Conservation (phyloP, 2,113 vertebrate species). For the Syngnathus scovelli region DNA sequence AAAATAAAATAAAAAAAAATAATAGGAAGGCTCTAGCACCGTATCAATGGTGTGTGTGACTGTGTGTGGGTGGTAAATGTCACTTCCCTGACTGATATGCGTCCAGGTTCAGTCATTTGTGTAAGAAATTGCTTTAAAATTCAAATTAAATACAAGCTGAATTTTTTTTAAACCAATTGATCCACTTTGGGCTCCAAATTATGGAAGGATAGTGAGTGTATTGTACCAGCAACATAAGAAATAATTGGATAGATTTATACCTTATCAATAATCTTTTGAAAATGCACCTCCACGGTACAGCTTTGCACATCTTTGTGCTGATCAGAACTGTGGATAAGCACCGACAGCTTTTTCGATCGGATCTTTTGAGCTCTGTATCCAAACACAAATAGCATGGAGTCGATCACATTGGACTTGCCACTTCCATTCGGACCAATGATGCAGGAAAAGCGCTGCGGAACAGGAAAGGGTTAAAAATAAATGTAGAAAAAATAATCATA, state of each 20-base stretch:
- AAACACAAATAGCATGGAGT: conserved; percentile 99
- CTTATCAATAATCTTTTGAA: conserved; percentile 98
- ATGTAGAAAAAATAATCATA: conserved; percentile 4
- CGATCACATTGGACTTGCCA: conserved; percentile 97
- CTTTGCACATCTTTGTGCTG: conserved; percentile 84
- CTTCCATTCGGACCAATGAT: conserved; percentile 98
- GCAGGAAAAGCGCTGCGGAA: conserved; percentile 89
- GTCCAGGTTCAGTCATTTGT: conserved; percentile 30
- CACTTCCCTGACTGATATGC: conserved; percentile 43
- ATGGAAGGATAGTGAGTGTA: conserved; percentile 2
- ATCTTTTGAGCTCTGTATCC: conserved; percentile 99
- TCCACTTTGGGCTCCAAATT: background rate
- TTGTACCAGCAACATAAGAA: conserved; percentile 1
- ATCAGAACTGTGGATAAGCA: conserved; percentile 95
- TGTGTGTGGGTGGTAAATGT: conserved; percentile 28
- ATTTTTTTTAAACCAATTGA: background rate
- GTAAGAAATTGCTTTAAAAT: conserved; percentile 22
- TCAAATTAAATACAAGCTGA: conserved; percentile 9
- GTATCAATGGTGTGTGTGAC: conserved; percentile 21
- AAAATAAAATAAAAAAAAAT: conserved; percentile 18
- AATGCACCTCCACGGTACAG: conserved; percentile 94
- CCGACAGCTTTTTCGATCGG: conserved; percentile 93
- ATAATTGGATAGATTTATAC: conserved; percentile 58
- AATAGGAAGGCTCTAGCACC: conserved; percentile 12
- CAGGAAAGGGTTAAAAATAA: conserved; percentile 25